Evolutionary conservation across 2,888 invertebrate species (phyloP).

Genomic region (Lydus trimaculatus): DNA sequence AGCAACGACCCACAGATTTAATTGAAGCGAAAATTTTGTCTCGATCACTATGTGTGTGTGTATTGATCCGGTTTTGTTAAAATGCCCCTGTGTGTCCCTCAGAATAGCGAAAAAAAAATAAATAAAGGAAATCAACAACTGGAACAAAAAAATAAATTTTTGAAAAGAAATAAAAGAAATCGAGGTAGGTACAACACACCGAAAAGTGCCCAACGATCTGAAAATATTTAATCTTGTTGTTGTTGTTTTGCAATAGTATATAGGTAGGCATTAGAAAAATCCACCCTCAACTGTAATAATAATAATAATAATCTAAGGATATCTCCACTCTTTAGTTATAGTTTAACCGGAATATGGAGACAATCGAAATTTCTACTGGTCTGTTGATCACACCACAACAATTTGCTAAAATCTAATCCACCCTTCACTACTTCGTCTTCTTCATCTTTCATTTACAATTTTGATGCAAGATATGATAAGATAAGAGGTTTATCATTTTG

Average conservation of each 20-base stretch:
- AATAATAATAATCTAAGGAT: too few species aligned
- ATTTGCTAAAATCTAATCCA: too few species aligned
- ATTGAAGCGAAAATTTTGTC: conserved; percentile 4
- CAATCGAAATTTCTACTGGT: neutral
- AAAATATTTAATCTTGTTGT: conserved; percentile 44
- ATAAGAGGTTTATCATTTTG: too few species aligned
- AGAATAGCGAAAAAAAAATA: too few species aligned
- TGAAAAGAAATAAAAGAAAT: neutral
- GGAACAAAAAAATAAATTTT: neutral
- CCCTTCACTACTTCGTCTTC: too few species aligned
- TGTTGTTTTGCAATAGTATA: conserved; percentile 12
- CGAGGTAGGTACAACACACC: neutral
- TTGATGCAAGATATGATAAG: neutral
- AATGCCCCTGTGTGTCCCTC: too few species aligned
- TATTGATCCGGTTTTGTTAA: neutral
- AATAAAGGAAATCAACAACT: neutral
- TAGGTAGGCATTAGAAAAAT: neutral
- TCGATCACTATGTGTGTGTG: neutral
- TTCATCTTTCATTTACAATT: too few species aligned
- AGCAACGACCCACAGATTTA: neutral
- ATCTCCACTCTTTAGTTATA: too few species aligned
- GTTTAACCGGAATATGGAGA: too few species aligned
- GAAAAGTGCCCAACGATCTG: conserved; percentile 40
- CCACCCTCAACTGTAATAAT: too few species aligned
- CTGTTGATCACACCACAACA: neutral